A percentile compares a stretch with the other conserved stretches of the same genome.
Conservation (phyloP, 1,140 invertebrate genomes). For the Drosophila littoralis region DNA sequence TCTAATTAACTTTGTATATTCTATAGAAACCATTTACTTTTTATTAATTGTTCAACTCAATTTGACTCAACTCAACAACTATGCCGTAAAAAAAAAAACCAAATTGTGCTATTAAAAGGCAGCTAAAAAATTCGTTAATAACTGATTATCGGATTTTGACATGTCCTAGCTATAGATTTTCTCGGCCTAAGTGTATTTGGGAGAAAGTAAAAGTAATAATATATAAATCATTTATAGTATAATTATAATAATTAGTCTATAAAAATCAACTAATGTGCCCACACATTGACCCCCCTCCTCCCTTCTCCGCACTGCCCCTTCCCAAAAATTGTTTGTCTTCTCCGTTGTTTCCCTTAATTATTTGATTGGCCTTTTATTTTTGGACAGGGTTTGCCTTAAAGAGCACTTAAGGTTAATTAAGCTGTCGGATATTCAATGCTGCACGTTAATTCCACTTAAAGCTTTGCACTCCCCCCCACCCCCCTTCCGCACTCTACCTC, state of each 20-base stretch:
- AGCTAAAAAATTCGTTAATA: too few relatives aligned
- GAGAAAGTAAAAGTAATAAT: too few relatives aligned
- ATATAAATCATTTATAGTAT: background rate
- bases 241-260: slow-evolving; percentile 10
- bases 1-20: too few relatives aligned
- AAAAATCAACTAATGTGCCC: background rate
- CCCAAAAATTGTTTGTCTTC: background rate
- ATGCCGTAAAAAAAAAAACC: too few relatives aligned
- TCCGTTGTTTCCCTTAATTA: slow-evolving; percentile 4
- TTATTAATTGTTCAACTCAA: too few relatives aligned
- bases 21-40: too few relatives aligned
- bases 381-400: background rate
- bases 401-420: slow-evolving; percentile 31
- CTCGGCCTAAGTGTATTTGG: too few relatives aligned
- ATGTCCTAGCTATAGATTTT: background rate
- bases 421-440: slow-evolving; percentile 10
- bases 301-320: background rate
- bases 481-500: background rate
- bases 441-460: slow-evolving; percentile 5
- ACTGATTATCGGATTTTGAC: too few relatives aligned
- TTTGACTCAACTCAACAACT: too few relatives aligned
- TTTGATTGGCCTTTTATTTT: slow-evolving; percentile 1
- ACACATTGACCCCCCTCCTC: background rate
- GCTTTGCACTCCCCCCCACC: background rate
- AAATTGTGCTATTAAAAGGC: too few relatives aligned